Evolutionary conservation across 2,888 invertebrate species (phyloP), one percentile per base, ranked within the genome.

Genomic region (Hypomecis atomaria): DNA sequence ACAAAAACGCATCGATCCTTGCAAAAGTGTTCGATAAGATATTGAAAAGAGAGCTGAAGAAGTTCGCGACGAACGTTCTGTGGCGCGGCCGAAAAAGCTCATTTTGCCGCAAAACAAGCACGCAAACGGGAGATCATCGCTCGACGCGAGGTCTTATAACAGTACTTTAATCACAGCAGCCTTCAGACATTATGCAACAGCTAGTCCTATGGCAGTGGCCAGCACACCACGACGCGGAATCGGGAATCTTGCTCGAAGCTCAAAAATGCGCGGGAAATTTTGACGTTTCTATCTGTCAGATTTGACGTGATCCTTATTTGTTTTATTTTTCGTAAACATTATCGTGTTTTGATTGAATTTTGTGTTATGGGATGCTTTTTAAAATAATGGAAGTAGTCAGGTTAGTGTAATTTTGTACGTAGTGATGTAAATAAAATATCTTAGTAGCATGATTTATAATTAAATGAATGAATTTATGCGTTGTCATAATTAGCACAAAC

Each of bases 101-200:
- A 91, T 89, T 91, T 90, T 75, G 88, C 89, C 83, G 84, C 90
- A 89, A 88, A 88, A 89, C 87, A 84, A 86, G 85, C 88, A 87
- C 82, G 84, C 84, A 78, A 85, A 81, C 83, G 77, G 77, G 88
- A 91, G 91, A 92, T 92, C 93, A 92, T 92, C 92, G 92, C 47
- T 70, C 81, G 78, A 75, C 54, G 79, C 87, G 90, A 89, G 92
- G 90, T 88, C 91, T 90, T 83, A 77, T 93, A 93, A 93, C 93
- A 88, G 93, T 93, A 93, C 86, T 87, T 82, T 83, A 81, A 87
- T 86, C 84, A 82, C 74, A 74, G 71, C 85, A 85, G 86, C 81
- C 85, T 89, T 86, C 87, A 84, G 78, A 72, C 83, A 81, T 92
- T 90, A 92, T 82, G 90, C 85, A 91, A 92, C 85, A 78, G 76